Evolutionary conservation across 1,140 invertebrate genomes (phyloP), one percentile per base, ranked within the genome.

Genomic region (Penaeus japonicus): DNA sequence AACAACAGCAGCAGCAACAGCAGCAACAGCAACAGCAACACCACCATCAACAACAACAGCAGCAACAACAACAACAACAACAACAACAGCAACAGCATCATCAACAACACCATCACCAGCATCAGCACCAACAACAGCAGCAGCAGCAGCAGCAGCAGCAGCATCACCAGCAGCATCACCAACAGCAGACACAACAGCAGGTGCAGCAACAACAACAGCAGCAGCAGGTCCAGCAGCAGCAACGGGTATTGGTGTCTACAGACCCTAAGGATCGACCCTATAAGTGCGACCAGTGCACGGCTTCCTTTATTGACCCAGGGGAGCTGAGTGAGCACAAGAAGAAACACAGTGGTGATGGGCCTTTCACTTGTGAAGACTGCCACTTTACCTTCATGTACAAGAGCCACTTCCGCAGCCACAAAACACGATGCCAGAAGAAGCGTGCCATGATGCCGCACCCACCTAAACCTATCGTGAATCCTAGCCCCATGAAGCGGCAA

Each of bases 341-440:
- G 55, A 90, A 90, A 55, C 90, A 90, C 73, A 87, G 84, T 55
- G 90, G 90, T 0, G 90, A 90, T 84, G 90, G 90, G 17, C 90
- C 90, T 5, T 90, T 90, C 75, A 90, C 90, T 70, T 90, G 90
- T 39, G 90, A 90, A 81, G 90, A 90, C 27, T 90, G 90, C 77
- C 90, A 90, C 59, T 90, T 90, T 70, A 90, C 84, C 20, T 90
- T 90, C 32, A 90, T 90, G 90, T 90, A 90, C 84, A 90, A 90
- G 55, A 89, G 88, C 77, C 90, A 90, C 47, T 90, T 87, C 55
- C 83, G 89, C 24, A 90, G 90, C 70, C 90, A 90, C 62, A 90
- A 90, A 59, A 87, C 90, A 17, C 83, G 90, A 24, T 90, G 90
- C 73, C 81, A 82, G 53, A 90, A 90, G 53, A 90, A 89, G 53